Percentiles rank a stretch among this genome's conserved stretches.
phyloP scores from a whole-genome alignment of 1,140 invertebrate species.

The Plutomurus gul region DNA sequence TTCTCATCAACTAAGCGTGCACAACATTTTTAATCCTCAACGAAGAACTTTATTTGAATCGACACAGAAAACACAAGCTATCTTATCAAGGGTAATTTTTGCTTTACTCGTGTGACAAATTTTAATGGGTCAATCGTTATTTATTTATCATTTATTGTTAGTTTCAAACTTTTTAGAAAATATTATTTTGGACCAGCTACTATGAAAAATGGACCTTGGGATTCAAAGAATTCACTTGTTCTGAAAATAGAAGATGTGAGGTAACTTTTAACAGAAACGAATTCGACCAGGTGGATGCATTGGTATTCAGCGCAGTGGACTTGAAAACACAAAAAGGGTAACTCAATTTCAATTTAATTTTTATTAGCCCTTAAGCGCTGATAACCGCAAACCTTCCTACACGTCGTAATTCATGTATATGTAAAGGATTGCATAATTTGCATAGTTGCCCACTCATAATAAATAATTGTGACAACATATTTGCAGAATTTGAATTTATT shows the following conservation, averaged over 20 bases:
- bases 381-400: too few relatives aligned
- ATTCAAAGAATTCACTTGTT: neutral
- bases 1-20: too few relatives aligned
- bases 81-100: too few relatives aligned
- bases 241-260: neutral
- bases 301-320: conserved; percentile 1
- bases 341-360: neutral
- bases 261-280: neutral
- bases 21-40: too few relatives aligned
- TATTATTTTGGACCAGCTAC: neutral
- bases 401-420: too few relatives aligned
- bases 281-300: neutral
- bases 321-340: neutral
- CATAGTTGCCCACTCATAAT: neutral
- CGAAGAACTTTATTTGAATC: too few relatives aligned
- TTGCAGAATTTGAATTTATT: neutral
- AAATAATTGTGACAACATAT: neutral
- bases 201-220: neutral
- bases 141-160: too few relatives aligned
- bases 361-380: too few relatives aligned
- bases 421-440: neutral
- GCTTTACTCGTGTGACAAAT: too few relatives aligned
- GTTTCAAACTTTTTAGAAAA: too few relatives aligned
- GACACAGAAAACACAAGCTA: too few relatives aligned
- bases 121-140: too few relatives aligned